A percentile compares a stretch with the other conserved stretches of the same genome.
Conservation (phyloP, 30 jellyfish, hydroid and myxozoan species). For the Aurelia coerulea region DNA sequence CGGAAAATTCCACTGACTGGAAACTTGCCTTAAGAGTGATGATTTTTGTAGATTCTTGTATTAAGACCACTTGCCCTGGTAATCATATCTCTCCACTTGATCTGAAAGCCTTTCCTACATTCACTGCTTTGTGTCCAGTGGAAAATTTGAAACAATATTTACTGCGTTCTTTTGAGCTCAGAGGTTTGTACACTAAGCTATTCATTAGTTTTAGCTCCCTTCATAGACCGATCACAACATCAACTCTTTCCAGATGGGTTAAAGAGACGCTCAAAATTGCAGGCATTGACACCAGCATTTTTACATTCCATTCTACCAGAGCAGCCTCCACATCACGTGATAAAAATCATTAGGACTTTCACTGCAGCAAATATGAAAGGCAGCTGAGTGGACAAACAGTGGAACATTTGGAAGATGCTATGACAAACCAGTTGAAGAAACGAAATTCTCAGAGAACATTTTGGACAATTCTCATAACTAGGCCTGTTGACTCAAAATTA, state of each 20-base stretch:
- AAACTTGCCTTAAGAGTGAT: not conserved
- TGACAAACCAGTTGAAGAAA: not conserved
- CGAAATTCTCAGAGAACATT: not conserved
- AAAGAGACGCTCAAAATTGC: not conserved
- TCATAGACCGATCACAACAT: not conserved
- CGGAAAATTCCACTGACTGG: too few species aligned
- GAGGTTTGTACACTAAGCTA: not conserved
- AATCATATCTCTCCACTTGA: not conserved
- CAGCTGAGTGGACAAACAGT: conserved; percentile 31
- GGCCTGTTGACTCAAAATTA: not conserved
- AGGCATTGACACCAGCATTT: not conserved
- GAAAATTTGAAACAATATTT: not conserved
- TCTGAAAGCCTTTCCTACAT: not conserved
- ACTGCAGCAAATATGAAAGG: not conserved
- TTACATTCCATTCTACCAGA: conserved; percentile 1
- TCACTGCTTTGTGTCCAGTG: not conserved
- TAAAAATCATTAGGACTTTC: not conserved
- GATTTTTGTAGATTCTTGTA: not conserved
- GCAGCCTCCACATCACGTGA: not conserved
- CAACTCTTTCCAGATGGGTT: not conserved
- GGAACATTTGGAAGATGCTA: conserved; percentile 2
- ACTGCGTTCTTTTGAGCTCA: not conserved
- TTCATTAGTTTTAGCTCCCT: not conserved
- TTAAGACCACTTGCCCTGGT: not conserved
- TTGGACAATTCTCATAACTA: not conserved